Evolutionary conservation across 2,888 invertebrate genomes (phyloP).

Genomic region (Craniophora ligustri): DNA sequence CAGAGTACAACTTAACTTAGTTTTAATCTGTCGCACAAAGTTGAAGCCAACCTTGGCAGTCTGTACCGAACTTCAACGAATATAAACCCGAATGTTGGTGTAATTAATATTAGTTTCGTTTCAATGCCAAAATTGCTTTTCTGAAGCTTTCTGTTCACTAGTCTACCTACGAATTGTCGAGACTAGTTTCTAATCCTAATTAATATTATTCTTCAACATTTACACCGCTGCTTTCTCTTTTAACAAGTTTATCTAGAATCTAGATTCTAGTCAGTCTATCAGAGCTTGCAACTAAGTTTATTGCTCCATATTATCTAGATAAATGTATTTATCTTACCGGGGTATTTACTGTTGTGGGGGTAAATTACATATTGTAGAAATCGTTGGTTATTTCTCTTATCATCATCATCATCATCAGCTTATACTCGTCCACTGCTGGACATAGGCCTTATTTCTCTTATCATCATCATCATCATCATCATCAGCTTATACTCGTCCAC

Average conservation of each 20-base stretch:
- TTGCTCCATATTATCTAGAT: constrained; percentile 12
- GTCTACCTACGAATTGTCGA: constrained; percentile 3
- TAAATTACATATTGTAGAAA: constrained; percentile 8
- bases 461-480: too few relatives aligned
- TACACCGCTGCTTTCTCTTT: constrained; percentile 34
- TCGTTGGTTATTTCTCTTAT: constrained; percentile 4
- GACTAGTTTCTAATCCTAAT: constrained; percentile 42
- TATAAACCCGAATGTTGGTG: too few relatives aligned
- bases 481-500: too few relatives aligned
- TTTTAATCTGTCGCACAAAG: too few relatives aligned
- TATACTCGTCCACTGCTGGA: too few relatives aligned
- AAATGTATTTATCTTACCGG: constrained; percentile 22
- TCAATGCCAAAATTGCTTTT: constrained; percentile 5
- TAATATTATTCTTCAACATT: constrained; percentile 29
- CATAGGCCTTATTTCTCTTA: too few relatives aligned
- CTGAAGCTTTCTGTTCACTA: constrained; percentile 7
- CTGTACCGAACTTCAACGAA: too few relatives aligned
- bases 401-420: too few relatives aligned
- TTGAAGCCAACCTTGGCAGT: too few relatives aligned
- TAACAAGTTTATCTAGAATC: constrained; percentile 44
- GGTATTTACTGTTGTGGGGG: constrained; percentile 10
- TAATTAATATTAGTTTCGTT: background rate
- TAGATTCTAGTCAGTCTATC: constrained; percentile 28
- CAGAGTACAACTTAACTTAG: too few relatives aligned
- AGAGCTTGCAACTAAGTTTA: constrained; percentile 21